Conservation (phyloP, 2,888 invertebrate species). For the Bruchidius siliquastri region DNA sequence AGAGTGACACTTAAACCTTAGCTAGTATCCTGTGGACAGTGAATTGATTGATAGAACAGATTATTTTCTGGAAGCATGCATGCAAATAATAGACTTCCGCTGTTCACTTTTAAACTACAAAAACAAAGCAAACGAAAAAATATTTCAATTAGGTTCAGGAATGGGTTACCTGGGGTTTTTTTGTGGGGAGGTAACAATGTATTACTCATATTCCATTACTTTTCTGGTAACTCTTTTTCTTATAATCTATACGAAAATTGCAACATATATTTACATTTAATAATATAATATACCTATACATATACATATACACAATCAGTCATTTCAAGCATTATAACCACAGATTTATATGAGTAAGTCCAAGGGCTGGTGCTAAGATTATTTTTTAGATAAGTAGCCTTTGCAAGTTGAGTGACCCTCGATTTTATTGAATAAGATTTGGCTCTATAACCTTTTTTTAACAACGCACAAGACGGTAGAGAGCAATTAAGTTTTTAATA, state of each 20-base stretch:
- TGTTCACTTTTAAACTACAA: not conserved
- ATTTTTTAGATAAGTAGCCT: not conserved
- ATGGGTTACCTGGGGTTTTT: not conserved
- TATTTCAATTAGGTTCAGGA: not conserved
- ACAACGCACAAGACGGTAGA: too few relatives aligned
- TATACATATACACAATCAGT: not conserved
- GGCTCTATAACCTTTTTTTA: too few relatives aligned
- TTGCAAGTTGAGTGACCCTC: not conserved
- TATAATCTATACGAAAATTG: not conserved
- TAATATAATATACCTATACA: not conserved
- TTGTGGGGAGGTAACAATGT: not conserved
- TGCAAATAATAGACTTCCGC: not conserved
- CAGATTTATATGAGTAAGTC: not conserved
- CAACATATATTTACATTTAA: not conserved
- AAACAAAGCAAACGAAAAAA: not conserved
- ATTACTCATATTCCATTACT: not conserved
- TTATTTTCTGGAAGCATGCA: too few relatives aligned
- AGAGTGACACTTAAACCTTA: too few relatives aligned
- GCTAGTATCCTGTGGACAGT: too few relatives aligned
- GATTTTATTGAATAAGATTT: too few relatives aligned
- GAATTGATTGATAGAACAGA: too few relatives aligned
- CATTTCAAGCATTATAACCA: not conserved
- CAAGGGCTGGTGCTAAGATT: not conserved
- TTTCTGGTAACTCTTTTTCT: not conserved
- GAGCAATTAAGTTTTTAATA: too few relatives aligned